Conservation (phyloP, 2,797 vertebrate species). For the Phyllotis vaccarum region DNA sequence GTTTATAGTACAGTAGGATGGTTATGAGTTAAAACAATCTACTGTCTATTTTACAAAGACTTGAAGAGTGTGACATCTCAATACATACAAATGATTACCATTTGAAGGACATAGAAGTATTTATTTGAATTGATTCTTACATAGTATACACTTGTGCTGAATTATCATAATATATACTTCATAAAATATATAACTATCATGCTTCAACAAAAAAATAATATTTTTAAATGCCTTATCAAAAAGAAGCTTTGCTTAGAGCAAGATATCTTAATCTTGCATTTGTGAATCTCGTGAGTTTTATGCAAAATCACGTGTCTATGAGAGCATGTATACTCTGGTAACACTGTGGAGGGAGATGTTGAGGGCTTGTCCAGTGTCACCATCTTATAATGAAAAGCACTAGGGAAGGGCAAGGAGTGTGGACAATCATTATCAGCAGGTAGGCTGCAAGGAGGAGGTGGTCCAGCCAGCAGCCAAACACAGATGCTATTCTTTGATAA, state of each 20-base stretch:
- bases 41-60: not conserved
- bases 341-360: not conserved
- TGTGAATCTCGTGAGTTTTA: not conserved
- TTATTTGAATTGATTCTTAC: not conserved
- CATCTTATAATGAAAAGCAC: not conserved
- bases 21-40: not conserved
- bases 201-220: not conserved
- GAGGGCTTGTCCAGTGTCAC: not conserved
- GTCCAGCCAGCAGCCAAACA: not conserved
- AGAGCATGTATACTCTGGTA: not conserved
- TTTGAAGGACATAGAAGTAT: not conserved
- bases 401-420: not conserved
- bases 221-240: not conserved
- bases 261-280: not conserved
- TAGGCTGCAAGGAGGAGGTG: not conserved
- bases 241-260: not conserved
- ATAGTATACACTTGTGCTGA: not conserved
- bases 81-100: not conserved
- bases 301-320: not conserved
- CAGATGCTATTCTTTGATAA: not conserved
- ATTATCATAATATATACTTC: not conserved
- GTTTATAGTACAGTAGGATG: not conserved
- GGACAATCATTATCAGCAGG: not conserved
- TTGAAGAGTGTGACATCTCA: not conserved
- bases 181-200: not conserved